A percentile compares a stretch with the other conserved stretches of the same genome.
These are phyloP conservation scores for Allophyes oxyacanthae DNA, from an alignment of 2,888 invertebrate genomes.

Conservation along the genomic window DNA sequence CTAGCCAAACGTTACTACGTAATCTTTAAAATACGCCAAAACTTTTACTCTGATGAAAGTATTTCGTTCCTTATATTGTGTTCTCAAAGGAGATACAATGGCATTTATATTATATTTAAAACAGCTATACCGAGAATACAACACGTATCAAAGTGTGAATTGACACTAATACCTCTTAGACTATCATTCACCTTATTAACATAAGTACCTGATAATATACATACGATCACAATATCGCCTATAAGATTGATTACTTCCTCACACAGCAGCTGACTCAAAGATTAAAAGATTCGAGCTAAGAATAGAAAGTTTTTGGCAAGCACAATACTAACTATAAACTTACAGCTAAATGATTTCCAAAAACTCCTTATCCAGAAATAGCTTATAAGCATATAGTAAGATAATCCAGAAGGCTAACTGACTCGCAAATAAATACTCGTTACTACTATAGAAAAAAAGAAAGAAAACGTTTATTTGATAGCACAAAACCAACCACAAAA, in stretches of 20 bases:
- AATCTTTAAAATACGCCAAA: background rate
- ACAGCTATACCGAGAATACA: no score
- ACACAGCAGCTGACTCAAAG: conserved; percentile 18
- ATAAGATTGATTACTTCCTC: conserved; percentile 32
- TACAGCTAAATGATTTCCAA: conserved; percentile 24
- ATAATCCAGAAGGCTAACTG: conserved; percentile 5
- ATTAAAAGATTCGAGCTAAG: conserved; percentile 17
- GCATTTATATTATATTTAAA: no score
- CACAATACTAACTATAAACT: conserved; percentile 20
- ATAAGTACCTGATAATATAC: conserved; percentile 31
- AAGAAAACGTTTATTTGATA: no score
- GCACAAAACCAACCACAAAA: no score
- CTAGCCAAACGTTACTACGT: conserved; percentile 19
- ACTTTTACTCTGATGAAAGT: no score
- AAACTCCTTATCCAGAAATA: conserved; percentile 57
- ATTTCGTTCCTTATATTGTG: no score
- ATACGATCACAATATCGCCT: conserved; percentile 11
- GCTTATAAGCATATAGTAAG: background rate
- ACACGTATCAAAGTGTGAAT: conserved; percentile 27
- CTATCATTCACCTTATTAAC: conserved; percentile 20
- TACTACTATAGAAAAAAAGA: no score
- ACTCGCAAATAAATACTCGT: no score
- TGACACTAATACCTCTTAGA: conserved; percentile 36
- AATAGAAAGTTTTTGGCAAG: conserved; percentile 45
- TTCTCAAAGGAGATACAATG: no score